Evolutionary conservation across 2,113 vertebrate genomes (phyloP).

Genomic region (Pseudorasbora parva): DNA sequence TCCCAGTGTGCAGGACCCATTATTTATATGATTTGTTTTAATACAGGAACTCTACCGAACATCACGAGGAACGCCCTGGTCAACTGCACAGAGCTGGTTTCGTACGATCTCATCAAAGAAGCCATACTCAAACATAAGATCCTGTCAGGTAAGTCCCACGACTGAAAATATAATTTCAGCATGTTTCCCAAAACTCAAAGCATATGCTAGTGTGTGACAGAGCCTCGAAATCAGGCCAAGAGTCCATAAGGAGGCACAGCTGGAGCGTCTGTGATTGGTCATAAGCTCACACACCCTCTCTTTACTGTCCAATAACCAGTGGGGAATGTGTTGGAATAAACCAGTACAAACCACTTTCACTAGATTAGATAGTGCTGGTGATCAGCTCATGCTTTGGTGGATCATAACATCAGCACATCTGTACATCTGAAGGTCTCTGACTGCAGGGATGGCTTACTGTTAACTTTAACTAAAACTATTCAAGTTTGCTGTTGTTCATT

Average conservation of each 20-base stretch:
- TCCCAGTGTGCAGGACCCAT: no score
- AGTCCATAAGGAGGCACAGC: background rate
- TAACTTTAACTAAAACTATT: no score
- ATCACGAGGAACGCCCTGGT: conserved; percentile 86
- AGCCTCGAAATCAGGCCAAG: background rate
- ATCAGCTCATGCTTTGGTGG: background rate
- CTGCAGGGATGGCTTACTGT: no score
- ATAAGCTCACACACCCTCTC: background rate
- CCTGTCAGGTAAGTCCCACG: conserved; percentile 76
- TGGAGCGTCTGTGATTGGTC: background rate
- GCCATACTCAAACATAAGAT: conserved; percentile 80
- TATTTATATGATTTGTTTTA: background rate
- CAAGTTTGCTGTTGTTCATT: no score
- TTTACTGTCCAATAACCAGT: background rate
- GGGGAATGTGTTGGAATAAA: background rate
- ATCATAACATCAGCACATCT: background rate
- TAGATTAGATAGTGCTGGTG: conserved; percentile 23
- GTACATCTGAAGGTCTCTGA: background rate
- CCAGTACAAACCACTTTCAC: background rate
- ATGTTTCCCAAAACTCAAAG: background rate
- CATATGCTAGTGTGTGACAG: background rate
- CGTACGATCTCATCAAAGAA: conserved; percentile 87
- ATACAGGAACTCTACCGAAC: conserved; percentile 84
- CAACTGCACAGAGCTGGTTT: conserved; percentile 88
- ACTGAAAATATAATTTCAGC: conserved; percentile 5